A percentile compares a stretch with the other conserved stretches of the same genome.
phyloP scores from a whole-genome alignment of 2,113 vertebrate species.

The Prionailurus bengalensis region DNA sequence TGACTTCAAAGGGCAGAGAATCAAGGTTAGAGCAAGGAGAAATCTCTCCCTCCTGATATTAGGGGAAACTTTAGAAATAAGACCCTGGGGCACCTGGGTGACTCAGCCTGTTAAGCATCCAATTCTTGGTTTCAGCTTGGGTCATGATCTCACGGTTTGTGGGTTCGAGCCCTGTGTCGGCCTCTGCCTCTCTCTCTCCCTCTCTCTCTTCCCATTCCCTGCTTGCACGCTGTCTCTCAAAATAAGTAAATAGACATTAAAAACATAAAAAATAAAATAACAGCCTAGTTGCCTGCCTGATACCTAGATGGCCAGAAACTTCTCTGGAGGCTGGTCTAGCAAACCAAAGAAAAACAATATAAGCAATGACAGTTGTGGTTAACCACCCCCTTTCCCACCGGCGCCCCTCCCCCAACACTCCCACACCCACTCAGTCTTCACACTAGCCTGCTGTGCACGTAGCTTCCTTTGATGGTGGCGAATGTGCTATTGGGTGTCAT shows the following conservation, averaged over 20 bases:
- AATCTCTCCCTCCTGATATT: neutral
- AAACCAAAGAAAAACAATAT: neutral
- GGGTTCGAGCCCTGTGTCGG: no score
- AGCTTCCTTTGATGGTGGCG: neutral
- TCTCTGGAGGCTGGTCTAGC: neutral
- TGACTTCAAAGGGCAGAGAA: constrained; percentile 32
- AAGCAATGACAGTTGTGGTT: constrained; percentile 33
- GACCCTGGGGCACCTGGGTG: neutral
- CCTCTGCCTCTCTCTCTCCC: no score
- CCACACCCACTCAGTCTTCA: neutral
- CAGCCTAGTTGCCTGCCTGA: neutral
- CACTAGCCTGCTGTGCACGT: neutral
- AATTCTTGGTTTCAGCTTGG: no score
- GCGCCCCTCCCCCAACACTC: neutral
- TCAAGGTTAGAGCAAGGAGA: neutral
- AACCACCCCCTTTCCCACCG: neutral
- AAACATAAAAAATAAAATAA: neutral
- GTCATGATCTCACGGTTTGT: no score
- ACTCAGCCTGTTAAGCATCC: no score
- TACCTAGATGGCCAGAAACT: constrained; percentile 1
- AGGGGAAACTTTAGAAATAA: neutral
- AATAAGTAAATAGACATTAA: no score
- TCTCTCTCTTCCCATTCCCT: no score
- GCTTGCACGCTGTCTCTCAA: no score
- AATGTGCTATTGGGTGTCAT: neutral